Evolutionary conservation across 2,888 invertebrate genomes (phyloP), one percentile per base, ranked within the genome.

Genomic region (Himalopsyche kuldschensis): DNA sequence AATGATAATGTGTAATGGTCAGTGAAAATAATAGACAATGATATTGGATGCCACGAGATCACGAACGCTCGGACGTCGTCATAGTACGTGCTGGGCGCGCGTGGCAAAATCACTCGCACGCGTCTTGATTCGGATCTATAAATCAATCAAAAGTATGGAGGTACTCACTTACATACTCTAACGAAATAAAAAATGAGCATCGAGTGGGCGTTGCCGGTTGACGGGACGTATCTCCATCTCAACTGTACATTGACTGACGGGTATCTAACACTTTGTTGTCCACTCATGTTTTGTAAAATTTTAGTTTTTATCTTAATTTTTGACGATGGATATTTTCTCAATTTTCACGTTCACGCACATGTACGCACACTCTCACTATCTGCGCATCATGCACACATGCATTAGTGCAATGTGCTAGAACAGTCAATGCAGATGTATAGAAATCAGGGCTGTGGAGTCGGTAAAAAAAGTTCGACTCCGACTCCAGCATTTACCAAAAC

Each of bases 121-220:
- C 75, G 75, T 27, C 55, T 20, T 55, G 75, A 32, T 35, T 41
- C 63, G 79, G 82, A 83, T 83, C 82, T 83, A 83, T 83, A 83
- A 83, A 83, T 83, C 82, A 83, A 83, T 83, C 82, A 83, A 83
- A 83, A 80, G 75, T 32, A 75, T 31, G 30, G 75, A 75, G 41
- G 78, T 75, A 20, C 55, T 55, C 20, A 55, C 55, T 55, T 20
- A 55, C 55, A 55, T 55, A 20, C 55, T 55, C 20, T 55, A 81
- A 77, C 30, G 55, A 32, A 79, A 80, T 32, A 82, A 82, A 82
- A 79, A 82, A 82, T 24, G 77, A 30, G 10, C 76, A 46, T 69
- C 69, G 79, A 41, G 82, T 82, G 82, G 82, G 79, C 82, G 82
- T 79, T 15, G n/a, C 32, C 75, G 27, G 31, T 75, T 75, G 75